Evolutionary conservation across 2,888 invertebrate species (phyloP).

Genomic region (Magallana nippona): DNA sequence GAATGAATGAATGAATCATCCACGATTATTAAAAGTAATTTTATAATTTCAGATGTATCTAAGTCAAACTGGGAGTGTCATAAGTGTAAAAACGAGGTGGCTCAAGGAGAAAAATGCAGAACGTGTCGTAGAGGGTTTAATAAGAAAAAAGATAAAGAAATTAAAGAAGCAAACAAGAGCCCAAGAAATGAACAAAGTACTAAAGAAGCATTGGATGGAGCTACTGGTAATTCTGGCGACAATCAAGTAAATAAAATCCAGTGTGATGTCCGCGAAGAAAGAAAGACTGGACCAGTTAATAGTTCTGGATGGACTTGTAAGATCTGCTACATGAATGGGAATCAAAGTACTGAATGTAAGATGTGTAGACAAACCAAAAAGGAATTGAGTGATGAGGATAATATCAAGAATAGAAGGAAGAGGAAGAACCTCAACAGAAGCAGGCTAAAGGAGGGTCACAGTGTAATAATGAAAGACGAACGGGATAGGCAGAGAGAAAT

Average conservation of each 20-base stretch:
- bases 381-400: background rate
- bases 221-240: background rate
- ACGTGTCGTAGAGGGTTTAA: background rate
- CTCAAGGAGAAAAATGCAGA: background rate
- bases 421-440: constrained; percentile 5
- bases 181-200: too few species aligned
- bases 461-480: background rate
- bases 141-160: background rate
- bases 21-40: too few species aligned
- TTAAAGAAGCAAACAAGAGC: background rate
- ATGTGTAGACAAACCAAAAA: constrained; percentile 10
- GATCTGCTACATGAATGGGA: background rate
- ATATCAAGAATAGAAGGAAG: constrained; percentile 14
- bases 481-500: background rate
- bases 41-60: background rate
- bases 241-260: background rate
- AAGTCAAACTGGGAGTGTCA: background rate
- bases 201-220: too few species aligned
- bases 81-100: background rate
- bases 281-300: background rate
- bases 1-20: too few species aligned
- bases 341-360: background rate
- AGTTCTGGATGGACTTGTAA: background rate
- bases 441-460: background rate
- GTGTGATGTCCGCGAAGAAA: background rate